A percentile compares a stretch with the other conserved stretches of the same genome.
Evolutionary conservation across 2,797 vertebrate species (phyloP).

Genomic region (Gephyroberyx darwinii): DNA sequence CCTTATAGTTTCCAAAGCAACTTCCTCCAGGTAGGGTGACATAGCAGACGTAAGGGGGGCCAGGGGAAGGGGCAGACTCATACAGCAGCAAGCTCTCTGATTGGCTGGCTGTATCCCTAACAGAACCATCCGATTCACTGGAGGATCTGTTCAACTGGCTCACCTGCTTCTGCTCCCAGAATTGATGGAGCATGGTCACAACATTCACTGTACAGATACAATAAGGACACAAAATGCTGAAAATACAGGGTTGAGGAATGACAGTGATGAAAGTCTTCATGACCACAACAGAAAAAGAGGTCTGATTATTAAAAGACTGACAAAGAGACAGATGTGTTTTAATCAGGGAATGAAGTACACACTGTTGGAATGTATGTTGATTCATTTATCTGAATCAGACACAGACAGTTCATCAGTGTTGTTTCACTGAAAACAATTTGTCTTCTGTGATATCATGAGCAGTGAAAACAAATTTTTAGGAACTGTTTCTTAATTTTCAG

Average conservation of each 20-base stretch:
- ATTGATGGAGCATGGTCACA: slow-evolving; percentile 90
- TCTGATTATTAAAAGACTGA: neutral
- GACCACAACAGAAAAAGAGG: neutral
- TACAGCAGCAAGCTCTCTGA: slow-evolving; percentile 86
- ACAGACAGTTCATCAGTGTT: too few species aligned
- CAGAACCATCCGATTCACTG: slow-evolving; percentile 77
- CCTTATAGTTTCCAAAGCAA: slow-evolving; percentile 94
- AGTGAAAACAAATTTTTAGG: neutral
- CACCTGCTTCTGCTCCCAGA: slow-evolving; percentile 90
- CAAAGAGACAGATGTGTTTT: too few species aligned
- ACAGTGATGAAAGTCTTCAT: neutral
- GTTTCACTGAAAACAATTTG: too few species aligned
- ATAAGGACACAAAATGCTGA: slow-evolving; percentile 2
- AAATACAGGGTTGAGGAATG: neutral
- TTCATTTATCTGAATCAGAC: too few species aligned
- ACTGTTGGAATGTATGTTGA: too few species aligned
- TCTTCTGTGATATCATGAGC: too few species aligned
- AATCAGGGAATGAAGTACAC: too few species aligned
- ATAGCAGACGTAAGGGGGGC: slow-evolving; percentile 88
- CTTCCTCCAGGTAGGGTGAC: slow-evolving; percentile 93
- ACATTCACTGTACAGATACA: slow-evolving; percentile 86
- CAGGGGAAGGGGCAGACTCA: slow-evolving; percentile 85
- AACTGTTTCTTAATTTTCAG: too few species aligned
- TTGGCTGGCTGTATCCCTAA: slow-evolving; percentile 70
- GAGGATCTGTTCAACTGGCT: slow-evolving; percentile 63